These are phyloP conservation scores for Marasmarcha lunaedactyla DNA, from an alignment of 2,888 invertebrate species.

Conservation along the genomic window DNA sequence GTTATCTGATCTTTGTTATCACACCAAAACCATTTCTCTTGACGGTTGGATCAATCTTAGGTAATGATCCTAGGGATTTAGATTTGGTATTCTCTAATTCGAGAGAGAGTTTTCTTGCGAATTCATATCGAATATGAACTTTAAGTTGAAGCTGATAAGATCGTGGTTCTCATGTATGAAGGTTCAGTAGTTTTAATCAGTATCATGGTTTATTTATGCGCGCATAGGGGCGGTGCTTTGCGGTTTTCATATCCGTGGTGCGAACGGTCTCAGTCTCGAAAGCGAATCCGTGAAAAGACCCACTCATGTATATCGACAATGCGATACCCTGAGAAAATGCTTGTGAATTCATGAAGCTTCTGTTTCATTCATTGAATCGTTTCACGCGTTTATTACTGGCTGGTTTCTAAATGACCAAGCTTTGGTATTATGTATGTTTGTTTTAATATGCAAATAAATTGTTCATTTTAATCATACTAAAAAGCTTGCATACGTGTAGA, in stretches of 20 bases:
- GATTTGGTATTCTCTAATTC: conserved; percentile 28
- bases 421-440: too few species aligned
- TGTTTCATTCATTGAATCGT: conserved; percentile 1
- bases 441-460: too few species aligned
- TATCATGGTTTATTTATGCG: conserved; percentile 11
- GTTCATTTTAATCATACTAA: too few species aligned
- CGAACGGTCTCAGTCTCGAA: conserved; percentile 40
- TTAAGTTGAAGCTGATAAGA: background rate
- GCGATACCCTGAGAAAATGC: conserved; percentile 38
- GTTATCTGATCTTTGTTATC: background rate
- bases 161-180: background rate
- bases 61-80: conserved; percentile 30
- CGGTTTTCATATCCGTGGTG: conserved; percentile 9
- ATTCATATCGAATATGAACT: conserved; percentile 6
- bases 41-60: conserved; percentile 30
- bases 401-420: too few species aligned
- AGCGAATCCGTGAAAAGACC: conserved; percentile 62
- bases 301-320: conserved; percentile 55
- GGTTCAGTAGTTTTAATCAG: conserved; percentile 28
- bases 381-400: conserved; percentile 12
- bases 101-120: conserved; percentile 20
- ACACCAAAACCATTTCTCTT: background rate
- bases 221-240: conserved; percentile 27
- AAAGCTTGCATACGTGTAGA: too few species aligned
- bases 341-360: conserved; percentile 3